phyloP scores from a whole-genome alignment of 2,113 vertebrate species.

The Eudyptes chrysolophus region DNA sequence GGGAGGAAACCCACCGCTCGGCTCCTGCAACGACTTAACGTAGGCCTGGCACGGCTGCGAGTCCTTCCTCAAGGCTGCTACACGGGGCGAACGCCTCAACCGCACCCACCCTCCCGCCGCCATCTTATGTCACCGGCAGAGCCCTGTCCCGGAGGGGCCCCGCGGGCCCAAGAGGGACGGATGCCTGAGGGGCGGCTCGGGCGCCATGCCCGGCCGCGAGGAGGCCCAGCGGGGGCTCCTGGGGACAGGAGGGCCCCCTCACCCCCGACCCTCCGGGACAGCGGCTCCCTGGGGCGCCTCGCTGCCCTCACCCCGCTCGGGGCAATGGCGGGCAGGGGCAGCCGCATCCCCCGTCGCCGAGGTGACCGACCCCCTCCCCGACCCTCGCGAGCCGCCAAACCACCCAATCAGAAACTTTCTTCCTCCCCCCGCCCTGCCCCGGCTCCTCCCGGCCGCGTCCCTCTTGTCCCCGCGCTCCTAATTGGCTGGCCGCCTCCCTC shows the following conservation, averaged over 20 bases:
- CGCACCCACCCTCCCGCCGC: not conserved
- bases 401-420: not conserved
- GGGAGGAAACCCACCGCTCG: not conserved
- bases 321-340: accelerated
- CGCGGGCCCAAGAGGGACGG: not conserved
- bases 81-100: not conserved
- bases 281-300: not conserved
- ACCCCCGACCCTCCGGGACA: no score
- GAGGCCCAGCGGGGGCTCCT: not conserved
- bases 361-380: not conserved
- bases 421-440: no score
- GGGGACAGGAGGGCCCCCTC: not conserved
- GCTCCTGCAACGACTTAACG: not conserved
- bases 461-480: not conserved
- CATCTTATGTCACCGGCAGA: not conserved
- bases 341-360: not conserved
- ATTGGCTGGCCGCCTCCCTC: not conserved
- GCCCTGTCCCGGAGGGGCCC: not conserved
- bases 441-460: not conserved
- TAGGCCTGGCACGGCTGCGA: accelerated
- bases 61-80: not conserved
- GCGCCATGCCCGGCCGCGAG: not conserved
- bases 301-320: accelerated
- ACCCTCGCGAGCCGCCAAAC: accelerated
- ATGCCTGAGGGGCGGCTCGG: not conserved